Percentiles rank a stretch among this genome's conserved stretches.
phyloP scores from a whole-genome alignment of 2,113 vertebrate species.

The Osmerus mordax region DNA sequence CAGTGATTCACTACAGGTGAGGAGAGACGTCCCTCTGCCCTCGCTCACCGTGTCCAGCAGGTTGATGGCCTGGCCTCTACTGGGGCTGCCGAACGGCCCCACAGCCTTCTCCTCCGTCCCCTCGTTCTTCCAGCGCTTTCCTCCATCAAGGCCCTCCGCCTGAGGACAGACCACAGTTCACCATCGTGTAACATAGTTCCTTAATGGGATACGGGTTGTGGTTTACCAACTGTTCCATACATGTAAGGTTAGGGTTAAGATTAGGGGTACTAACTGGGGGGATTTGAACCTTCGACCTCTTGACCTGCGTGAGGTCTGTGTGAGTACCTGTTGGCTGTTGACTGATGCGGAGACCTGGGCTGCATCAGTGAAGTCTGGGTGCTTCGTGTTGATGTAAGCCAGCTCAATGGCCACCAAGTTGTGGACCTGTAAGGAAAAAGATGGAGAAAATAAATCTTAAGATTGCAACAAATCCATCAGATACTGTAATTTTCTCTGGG shows the following conservation, averaged over 20 bases:
- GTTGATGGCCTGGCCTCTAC: slow-evolving; percentile 73
- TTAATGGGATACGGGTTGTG: slow-evolving; percentile 14
- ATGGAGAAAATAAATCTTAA: neutral
- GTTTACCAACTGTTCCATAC: neutral
- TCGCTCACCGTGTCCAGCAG: slow-evolving; percentile 76
- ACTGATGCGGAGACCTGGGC: slow-evolving; percentile 7
- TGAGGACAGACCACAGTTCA: slow-evolving; percentile 38
- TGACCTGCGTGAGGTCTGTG: neutral
- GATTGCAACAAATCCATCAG: neutral
- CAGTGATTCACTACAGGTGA: slow-evolving; percentile 10
- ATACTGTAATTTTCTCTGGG: no score
- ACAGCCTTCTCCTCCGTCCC: slow-evolving; percentile 51
- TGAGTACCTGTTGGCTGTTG: slow-evolving; percentile 12
- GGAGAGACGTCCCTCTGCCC: slow-evolving; percentile 7
- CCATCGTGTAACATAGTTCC: slow-evolving; percentile 31
- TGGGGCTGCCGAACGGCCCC: slow-evolving; percentile 66
- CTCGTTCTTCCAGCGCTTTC: slow-evolving; percentile 75
- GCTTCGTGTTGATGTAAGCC: slow-evolving; percentile 8
- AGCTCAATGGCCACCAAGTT: slow-evolving; percentile 10
- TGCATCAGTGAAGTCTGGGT: slow-evolving; percentile 2
- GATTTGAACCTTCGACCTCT: neutral
- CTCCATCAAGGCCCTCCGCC: slow-evolving; percentile 67
- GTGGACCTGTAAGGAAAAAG: neutral
- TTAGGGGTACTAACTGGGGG: neutral
- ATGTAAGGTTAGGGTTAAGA: neutral